phyloP scores from a whole-genome alignment of 2,888 invertebrate species.

The Asteroscopus sphinx region DNA sequence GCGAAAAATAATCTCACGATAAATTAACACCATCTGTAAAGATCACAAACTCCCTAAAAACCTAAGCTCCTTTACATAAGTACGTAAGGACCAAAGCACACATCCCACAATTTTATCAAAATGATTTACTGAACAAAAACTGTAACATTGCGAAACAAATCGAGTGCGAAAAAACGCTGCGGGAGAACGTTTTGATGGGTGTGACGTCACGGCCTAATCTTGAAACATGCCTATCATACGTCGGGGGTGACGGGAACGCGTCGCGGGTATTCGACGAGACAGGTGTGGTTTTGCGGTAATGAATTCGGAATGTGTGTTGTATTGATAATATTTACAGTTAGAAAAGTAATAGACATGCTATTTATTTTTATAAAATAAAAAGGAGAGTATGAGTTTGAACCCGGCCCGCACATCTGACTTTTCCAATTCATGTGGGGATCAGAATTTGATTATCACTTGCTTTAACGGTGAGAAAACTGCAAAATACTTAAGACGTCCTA shows the following conservation, averaged over 20 bases:
- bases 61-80: constrained; percentile 13
- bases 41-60: constrained; percentile 16
- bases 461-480: too few species aligned
- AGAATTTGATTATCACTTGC: too few species aligned
- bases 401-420: too few species aligned
- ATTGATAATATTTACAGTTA: background rate
- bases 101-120: constrained; percentile 15
- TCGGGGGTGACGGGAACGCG: constrained; percentile 10
- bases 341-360: constrained; percentile 3
- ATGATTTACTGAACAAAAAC: constrained; percentile 45
- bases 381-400: too few species aligned
- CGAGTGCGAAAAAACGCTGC: constrained; percentile 28
- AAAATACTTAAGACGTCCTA: too few species aligned
- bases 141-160: constrained; percentile 41
- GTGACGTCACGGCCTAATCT: constrained; percentile 45
- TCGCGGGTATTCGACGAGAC: constrained; percentile 9
- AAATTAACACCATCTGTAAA: constrained; percentile 40
- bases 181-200: constrained; percentile 26
- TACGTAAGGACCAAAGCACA: constrained; percentile 14
- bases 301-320: background rate
- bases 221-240: constrained; percentile 44
- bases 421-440: too few species aligned
- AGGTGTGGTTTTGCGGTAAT: constrained; percentile 3
- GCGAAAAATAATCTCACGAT: constrained; percentile 7
- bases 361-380: too few species aligned